A percentile compares a stretch with the other conserved stretches of the same genome.
These are phyloP conservation scores for Ellobius talpinus DNA, from an alignment of 2,113 vertebrate species.

Conservation along the genomic window DNA sequence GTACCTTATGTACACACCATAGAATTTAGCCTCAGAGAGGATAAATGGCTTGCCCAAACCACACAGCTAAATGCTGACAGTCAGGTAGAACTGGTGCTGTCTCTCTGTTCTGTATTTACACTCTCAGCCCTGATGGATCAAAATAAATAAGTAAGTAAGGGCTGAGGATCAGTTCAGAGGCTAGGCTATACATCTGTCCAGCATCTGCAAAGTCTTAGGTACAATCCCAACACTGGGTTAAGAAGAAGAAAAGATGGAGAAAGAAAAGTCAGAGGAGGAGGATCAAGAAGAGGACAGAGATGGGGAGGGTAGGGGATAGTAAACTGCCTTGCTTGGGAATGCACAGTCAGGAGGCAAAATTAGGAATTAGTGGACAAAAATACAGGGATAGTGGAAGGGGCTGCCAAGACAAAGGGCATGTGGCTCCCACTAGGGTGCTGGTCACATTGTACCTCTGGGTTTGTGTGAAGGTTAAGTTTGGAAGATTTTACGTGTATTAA, in stretches of 20 bases:
- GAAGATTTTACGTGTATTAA: not conserved
- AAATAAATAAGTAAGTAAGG: no score
- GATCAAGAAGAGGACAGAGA: not conserved
- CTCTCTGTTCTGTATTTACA: not conserved
- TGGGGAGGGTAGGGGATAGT: not conserved
- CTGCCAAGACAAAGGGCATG: not conserved
- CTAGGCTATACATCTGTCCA: not conserved
- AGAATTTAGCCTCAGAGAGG: not conserved
- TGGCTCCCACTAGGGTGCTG: not conserved
- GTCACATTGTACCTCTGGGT: not conserved
- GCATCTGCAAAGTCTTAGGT: not conserved
- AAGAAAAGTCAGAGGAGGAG: not conserved
- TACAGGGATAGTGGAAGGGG: not conserved
- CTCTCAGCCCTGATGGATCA: not conserved
- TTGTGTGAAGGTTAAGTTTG: not conserved
- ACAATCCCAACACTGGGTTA: not conserved
- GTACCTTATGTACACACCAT: not conserved
- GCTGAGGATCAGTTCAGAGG: not conserved
- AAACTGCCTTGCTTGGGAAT: not conserved
- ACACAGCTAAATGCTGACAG: not conserved
- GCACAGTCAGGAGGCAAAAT: not conserved
- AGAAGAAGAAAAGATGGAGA: not conserved
- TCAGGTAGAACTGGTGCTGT: not conserved
- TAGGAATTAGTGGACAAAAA: not conserved
- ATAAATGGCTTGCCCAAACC: not conserved